Percentiles rank a stretch among this genome's conserved stretches.
phyloP scores from a whole-genome alignment of 2,797 vertebrate species.

The Champsocephalus gunnari region DNA sequence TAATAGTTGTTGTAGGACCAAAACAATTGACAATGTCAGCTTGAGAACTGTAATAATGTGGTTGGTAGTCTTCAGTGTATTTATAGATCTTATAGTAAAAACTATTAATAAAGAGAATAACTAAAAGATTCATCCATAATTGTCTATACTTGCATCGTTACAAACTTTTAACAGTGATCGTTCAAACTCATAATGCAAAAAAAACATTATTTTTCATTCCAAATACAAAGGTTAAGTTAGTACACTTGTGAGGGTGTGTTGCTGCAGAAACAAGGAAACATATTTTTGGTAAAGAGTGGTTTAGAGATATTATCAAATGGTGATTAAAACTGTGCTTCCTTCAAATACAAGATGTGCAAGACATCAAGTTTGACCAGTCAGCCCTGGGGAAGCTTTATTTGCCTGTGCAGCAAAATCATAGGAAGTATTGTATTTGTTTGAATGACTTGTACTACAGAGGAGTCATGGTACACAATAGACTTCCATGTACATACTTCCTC shows the following conservation, averaged over 20 bases:
- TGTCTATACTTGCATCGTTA: neutral
- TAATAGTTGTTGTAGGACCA: neutral
- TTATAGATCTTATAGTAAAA: neutral
- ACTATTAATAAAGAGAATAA: neutral
- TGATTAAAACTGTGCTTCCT: neutral
- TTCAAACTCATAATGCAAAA: neutral
- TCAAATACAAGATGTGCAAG: neutral
- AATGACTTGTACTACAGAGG: slow-evolving; percentile 35
- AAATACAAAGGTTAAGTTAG: neutral
- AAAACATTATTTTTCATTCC: neutral
- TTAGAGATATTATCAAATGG: neutral
- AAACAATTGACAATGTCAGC: neutral
- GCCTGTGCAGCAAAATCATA: slow-evolving; percentile 16
- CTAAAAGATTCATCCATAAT: neutral
- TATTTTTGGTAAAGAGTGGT: neutral
- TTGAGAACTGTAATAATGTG: neutral
- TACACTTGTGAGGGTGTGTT: neutral
- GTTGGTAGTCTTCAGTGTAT: neutral
- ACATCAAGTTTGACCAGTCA: neutral
- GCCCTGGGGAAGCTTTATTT: neutral
- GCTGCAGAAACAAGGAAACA: neutral
- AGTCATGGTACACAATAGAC: slow-evolving; percentile 73
- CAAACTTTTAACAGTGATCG: neutral
- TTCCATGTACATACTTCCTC: slow-evolving; percentile 82
- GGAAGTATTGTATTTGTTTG: slow-evolving; percentile 58